Evolutionary conservation across 2,113 vertebrate genomes (phyloP), one percentile per base, ranked within the genome.

Genomic region (Hippolais icterina): DNA sequence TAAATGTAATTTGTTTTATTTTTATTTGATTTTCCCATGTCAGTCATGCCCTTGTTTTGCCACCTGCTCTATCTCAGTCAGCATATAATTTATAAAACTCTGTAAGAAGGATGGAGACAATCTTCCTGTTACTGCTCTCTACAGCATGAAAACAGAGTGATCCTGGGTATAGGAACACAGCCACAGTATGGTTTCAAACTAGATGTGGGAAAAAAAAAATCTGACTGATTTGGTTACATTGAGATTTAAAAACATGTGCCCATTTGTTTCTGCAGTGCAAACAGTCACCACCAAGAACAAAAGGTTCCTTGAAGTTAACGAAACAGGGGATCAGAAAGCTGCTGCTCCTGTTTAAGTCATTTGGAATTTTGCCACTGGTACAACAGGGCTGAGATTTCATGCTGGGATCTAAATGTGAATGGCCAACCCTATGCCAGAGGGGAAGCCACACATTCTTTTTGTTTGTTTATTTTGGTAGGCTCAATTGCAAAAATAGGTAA

Each of bases 301-400:
- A 93, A 9, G 28, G 74, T 53, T 57, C 65, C 93, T 91, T 76
- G 56, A 28, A 89, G 47, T 70, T 59, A 64, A 50, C 0, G 2
- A 75, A 94, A 78, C 3, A 22, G 60, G 41, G 31, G 56, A 91
- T 84, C 69, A 81, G 60, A 54, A 94, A 25, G 65, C 60, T 92
- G 72, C 61, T 96, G 69, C 83, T 93, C 72, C 69, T 83, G 47
- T 68, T 92, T 53, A 83, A 96, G 22, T 60, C 1, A 41, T 81
- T 66, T 81, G 89, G 77, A 87, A 87, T 90, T 90, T 78, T 92
- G 91, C 77, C 80, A 89, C 53, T 56, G 44, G 69, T 87, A 50
- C 71, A 90, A 93, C 41, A 74, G 47, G 47, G 87, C 77, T 91
- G 87, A 82, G 81, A 65, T 91, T 93, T 87, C 84, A 76, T 22